Base-by-base conservation (phyloP, 2,797 vertebrate genomes). In the Sebastolobus alascanus region DNA sequence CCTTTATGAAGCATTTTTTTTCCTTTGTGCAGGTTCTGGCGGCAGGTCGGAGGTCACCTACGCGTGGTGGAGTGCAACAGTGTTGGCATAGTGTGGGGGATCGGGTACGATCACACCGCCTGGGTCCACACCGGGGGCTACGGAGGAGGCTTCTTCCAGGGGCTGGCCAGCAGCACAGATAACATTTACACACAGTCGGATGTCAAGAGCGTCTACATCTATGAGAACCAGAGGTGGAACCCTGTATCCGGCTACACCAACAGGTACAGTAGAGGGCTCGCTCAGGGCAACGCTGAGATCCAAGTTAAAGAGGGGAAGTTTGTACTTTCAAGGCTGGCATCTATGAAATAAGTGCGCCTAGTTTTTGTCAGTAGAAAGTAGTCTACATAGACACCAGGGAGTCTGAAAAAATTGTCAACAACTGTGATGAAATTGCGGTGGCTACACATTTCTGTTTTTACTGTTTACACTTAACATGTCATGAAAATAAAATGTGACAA, bases 171-270 rank as follows among this genome's bases (percentile, higher is more conserved):
- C 87, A 97, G 97, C 79, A 96, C 96, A 5, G 97, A 99, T 69
- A 97, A 97, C 79, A 96, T 98, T 86, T 96, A 97, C 67, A 95
- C 95, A 0, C 99, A 99, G 94, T 96, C 97, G 0, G 99, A 99
- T 3, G 95, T 97, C 75, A 99, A 98, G 93, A 97, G 95, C 2
- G 93, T 99, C 81, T 96, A 96, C 89, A 97, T 99, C 89, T 99
- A 98, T 2, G 99, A 99, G 95, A 99, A 99, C 92, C 99, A 99
- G 87, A 97, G 98, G 59, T 99, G 99, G 99, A 99, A 99, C 88
- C 98, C 98, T 0, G 97, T 99, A 83, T 97, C 96, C 0, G 99
- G 99, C 75, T 99, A 99, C 86, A 97, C 97, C 85, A 97, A 95
- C 96, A 97, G 97, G 98, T 98, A 56, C 1, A 18, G 7, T 98